Evolutionary conservation across 2,797 vertebrate species (phyloP), one percentile per base, ranked within the genome.

Genomic region (Austrolebias charrua): DNA sequence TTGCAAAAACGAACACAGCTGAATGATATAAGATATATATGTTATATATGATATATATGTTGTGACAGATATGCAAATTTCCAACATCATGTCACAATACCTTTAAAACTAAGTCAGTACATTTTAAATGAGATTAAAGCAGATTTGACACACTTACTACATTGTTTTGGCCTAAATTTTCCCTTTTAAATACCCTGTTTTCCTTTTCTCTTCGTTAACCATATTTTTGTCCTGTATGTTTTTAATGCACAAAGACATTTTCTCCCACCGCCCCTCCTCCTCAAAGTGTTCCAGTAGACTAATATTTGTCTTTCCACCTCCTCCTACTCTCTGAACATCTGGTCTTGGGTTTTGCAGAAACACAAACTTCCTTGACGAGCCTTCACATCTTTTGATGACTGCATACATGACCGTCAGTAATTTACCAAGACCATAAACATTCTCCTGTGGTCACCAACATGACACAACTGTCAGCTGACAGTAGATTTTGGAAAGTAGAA

Each of bases 261-360:
- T 10, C 3, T 3, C 9, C 9, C 10, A 8, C 3, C 35, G 0
- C 18, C 18, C 78, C 72, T 53, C 63, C 80, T 80, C 79, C 76
- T 75, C 81, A 31, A 75, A 78, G 82, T 83, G 81, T 90, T 89
- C 79, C 88, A 74, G 70, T 79, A 75, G 86, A 91, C 90, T 92
- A 93, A 93, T 93, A 93, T 93, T 93, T 93, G 89, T 91, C 79
- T 91, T 91, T 90, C 86, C 72, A 74, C 84, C 82, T 81, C 86
- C 80, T 87, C 86, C 81, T 63, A 66, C 63, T 64, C 71, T 54
- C 46, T 14, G 83, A 88, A 90, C 90, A 91, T 91, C 89, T 90
- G 90, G 89, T 87, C 70, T 70, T 67, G 63, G 81, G 78, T 67
- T 83, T 75, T 66, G 56, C 69, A 71, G 73, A 77, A 83, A 86